phyloP scores from a whole-genome alignment of 1,140 invertebrate genomes.

The Dendroctonus ponderosae region DNA sequence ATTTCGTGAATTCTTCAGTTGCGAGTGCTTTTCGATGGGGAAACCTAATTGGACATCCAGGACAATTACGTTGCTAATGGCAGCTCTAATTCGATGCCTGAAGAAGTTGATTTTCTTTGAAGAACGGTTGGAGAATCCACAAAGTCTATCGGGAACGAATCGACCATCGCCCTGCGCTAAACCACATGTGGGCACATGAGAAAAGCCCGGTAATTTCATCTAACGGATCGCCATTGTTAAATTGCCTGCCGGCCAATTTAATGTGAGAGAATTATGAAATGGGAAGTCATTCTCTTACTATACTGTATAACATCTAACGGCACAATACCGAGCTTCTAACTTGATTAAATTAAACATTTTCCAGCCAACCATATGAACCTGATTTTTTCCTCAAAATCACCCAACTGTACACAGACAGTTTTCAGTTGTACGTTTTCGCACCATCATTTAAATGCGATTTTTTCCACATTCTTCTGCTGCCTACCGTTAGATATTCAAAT shows the following conservation, averaged over 20 bases:
- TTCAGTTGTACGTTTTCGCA: neutral
- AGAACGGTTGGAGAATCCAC: no score
- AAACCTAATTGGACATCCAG: neutral
- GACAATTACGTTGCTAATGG: neutral
- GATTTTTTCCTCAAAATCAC: neutral
- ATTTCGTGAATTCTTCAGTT: constrained; percentile 2
- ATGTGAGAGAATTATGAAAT: constrained; percentile 9
- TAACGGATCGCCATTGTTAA: constrained; percentile 8
- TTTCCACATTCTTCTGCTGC: no score
- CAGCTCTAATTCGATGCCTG: neutral
- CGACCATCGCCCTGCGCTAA: neutral
- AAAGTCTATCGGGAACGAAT: neutral
- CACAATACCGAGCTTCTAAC: neutral
- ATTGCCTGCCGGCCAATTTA: constrained; percentile 9
- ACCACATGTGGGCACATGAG: neutral
- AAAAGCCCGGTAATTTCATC: constrained; percentile 3
- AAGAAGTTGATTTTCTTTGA: neutral
- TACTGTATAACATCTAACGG: neutral
- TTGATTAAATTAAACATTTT: neutral
- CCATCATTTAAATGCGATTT: no score
- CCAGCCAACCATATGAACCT: neutral
- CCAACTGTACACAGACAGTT: neutral
- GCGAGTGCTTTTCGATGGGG: neutral
- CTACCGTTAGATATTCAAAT: neutral
- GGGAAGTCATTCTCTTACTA: neutral